phyloP scores from a whole-genome alignment of 2,113 vertebrate species.

The Enhydra lutris region DNA sequence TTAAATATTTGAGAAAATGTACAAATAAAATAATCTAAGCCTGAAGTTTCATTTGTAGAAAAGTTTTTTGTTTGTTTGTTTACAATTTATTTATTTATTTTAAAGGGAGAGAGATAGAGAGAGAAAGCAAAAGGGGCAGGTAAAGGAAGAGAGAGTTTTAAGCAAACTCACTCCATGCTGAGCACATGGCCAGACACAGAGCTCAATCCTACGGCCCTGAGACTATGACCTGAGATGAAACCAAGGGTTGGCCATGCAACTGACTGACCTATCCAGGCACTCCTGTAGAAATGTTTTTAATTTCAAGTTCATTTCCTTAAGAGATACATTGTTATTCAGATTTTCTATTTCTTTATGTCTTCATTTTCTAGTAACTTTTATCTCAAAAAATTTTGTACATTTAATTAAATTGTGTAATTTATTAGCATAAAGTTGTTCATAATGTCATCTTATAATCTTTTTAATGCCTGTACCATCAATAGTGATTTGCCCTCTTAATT shows the following conservation, averaged over 20 bases:
- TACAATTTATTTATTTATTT: no score
- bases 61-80: no score
- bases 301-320: background rate
- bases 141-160: no score
- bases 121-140: no score
- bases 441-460: background rate
- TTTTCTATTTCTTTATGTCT: background rate
- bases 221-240: no score
- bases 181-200: no score
- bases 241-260: no score
- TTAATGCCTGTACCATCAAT: background rate
- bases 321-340: background rate
- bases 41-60: background rate
- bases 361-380: background rate
- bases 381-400: background rate
- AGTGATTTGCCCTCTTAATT: background rate
- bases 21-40: background rate
- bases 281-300: background rate
- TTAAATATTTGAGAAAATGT: background rate
- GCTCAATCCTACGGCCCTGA: no score
- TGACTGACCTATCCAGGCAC: no score
- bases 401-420: conserved; percentile 3
- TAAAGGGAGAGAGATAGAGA: no score
- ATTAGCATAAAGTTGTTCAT: background rate
- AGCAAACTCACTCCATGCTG: no score